These are phyloP conservation scores for Phyllotreta striolata DNA, from an alignment of 2,888 invertebrate genomes.

Conservation along the genomic window DNA sequence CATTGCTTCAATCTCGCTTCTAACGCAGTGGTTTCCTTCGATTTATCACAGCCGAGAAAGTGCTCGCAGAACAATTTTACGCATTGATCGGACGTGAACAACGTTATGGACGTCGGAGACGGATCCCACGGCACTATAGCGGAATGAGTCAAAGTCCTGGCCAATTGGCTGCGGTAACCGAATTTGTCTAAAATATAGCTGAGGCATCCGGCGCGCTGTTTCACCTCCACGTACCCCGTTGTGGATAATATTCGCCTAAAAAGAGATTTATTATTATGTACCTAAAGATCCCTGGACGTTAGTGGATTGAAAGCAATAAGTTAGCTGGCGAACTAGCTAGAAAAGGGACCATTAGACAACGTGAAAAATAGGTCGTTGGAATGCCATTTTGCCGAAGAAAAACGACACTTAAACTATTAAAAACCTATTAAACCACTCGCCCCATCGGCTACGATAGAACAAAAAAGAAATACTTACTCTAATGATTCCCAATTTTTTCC, in stretches of 20 bases:
- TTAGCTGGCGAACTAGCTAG: no score
- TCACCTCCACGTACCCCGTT: constrained; percentile 80
- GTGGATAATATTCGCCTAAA: constrained; percentile 71
- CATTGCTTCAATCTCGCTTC: constrained; percentile 67
- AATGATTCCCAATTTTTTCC: constrained; percentile 86
- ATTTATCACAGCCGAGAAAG: constrained; percentile 62
- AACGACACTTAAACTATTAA: no score
- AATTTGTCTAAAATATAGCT: constrained; percentile 87
- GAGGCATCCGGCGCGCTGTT: constrained; percentile 88
- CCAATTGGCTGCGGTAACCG: constrained; percentile 79
- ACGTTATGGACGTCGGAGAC: constrained; percentile 71
- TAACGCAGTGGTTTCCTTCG: constrained; percentile 43
- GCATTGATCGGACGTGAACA: constrained; percentile 77
- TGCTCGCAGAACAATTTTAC: constrained; percentile 75
- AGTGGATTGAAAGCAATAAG: no score
- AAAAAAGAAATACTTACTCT: constrained; percentile 64
- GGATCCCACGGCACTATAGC: constrained; percentile 74
- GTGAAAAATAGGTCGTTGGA: no score
- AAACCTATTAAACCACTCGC: neutral
- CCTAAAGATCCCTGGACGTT: no score
- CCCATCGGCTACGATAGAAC: neutral
- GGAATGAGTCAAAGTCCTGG: constrained; percentile 81
- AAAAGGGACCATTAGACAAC: no score
- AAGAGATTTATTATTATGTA: constrained; percentile 36
- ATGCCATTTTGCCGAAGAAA: no score